Conservation (phyloP, 2,113 vertebrate genomes). For the Axis porcinus region DNA sequence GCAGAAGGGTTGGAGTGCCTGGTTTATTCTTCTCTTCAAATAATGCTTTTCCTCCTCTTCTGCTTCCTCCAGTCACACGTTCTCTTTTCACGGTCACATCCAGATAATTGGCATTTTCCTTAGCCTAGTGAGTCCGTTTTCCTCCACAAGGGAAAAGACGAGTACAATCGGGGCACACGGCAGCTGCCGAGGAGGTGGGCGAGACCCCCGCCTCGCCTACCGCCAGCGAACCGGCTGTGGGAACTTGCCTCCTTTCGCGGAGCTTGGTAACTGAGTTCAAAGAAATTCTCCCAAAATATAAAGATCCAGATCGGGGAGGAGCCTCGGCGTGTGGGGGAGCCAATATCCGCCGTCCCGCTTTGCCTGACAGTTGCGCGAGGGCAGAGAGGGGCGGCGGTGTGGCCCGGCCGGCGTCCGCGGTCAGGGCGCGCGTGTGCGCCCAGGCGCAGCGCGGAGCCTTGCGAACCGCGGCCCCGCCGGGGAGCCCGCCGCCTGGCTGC, state of each 20-base stretch:
- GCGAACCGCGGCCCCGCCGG: neutral
- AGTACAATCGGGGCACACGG: neutral
- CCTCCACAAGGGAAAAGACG: neutral
- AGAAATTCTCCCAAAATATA: constrained; percentile 84
- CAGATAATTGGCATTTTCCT: constrained; percentile 46
- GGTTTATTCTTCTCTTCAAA: constrained; percentile 43
- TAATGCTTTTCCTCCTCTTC: constrained; percentile 68
- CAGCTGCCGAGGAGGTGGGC: neutral
- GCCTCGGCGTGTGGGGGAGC: constrained; percentile 77
- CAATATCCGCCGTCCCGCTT: constrained; percentile 78
- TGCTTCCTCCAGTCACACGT: constrained; percentile 52
- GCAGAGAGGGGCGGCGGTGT: constrained; percentile 36
- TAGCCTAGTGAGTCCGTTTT: neutral
- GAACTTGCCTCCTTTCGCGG: constrained; percentile 73
- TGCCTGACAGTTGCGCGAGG: constrained; percentile 76
- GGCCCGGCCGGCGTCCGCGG: constrained; percentile 46
- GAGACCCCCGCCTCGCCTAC: constrained; percentile 18
- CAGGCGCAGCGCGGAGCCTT: constrained; percentile 28
- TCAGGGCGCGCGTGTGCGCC: constrained; percentile 58
- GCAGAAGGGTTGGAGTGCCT: constrained; percentile 20
- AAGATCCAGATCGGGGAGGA: constrained; percentile 82
- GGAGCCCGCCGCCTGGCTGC: constrained; percentile 32
- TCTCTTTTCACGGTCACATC: constrained; percentile 42
- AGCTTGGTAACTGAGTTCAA: constrained; percentile 78
- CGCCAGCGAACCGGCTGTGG: constrained; percentile 35